Percentiles rank a stretch among this genome's conserved stretches.
phyloP scores from a whole-genome alignment of 2,888 invertebrate genomes.

The Allacma fusca region DNA sequence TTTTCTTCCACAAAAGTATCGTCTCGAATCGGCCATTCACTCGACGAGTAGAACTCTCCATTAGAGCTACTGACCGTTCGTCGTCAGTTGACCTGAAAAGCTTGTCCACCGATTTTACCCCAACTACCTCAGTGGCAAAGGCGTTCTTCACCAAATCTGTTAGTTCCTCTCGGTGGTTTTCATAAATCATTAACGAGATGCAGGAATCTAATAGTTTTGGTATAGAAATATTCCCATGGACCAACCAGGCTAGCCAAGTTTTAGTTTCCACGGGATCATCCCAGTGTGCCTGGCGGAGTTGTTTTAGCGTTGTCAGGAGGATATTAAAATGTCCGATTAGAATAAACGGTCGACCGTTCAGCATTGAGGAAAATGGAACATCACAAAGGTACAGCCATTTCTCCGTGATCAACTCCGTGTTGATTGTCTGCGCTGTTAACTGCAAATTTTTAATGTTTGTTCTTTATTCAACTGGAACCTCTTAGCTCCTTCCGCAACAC shows the following conservation, averaged over 20 bases:
- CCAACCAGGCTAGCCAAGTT: slow-evolving; percentile 1
- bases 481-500: not conserved
- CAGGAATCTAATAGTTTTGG: not conserved
- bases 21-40: slow-evolving; percentile 35
- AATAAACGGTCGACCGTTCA: not conserved
- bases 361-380: too few relatives aligned
- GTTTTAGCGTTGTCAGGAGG: too few relatives aligned
- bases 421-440: not conserved
- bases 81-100: not conserved
- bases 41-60: slow-evolving; percentile 21
- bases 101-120: not conserved
- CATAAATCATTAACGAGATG: not conserved
- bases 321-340: not conserved
- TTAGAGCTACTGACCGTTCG: not conserved
- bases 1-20: slow-evolving; percentile 22
- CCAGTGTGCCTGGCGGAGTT: too few relatives aligned
- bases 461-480: not conserved
- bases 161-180: not conserved
- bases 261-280: not conserved
- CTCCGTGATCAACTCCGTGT: not conserved
- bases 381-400: too few relatives aligned
- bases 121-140: slow-evolving; percentile 6
- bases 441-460: not conserved
- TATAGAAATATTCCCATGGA: not conserved
- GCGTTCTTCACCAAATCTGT: not conserved